Evolutionary conservation across 2,113 vertebrate species (phyloP).

Genomic region (Burhinus bistriatus): DNA sequence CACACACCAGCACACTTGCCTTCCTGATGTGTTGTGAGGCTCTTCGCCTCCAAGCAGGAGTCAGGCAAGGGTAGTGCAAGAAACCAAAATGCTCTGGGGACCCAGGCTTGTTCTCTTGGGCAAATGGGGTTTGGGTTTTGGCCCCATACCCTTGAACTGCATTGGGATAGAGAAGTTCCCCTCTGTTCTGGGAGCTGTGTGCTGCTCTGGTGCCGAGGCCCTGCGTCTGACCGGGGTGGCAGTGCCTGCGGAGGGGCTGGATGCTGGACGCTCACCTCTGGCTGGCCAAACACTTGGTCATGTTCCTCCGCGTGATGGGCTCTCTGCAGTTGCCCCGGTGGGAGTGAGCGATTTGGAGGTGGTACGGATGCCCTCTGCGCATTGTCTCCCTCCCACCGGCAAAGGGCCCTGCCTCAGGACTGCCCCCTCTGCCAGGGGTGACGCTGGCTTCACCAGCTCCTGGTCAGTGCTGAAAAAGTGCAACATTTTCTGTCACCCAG

Average conservation of each 20-base stretch:
- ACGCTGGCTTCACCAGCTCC: neutral
- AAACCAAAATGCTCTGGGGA: neutral
- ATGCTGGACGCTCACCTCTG: neutral
- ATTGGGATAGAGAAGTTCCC: fast-evolving
- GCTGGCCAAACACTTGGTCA: fast-evolving
- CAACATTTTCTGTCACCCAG: neutral
- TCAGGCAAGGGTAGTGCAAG: neutral
- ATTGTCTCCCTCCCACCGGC: fast-evolving
- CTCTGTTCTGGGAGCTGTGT: neutral
- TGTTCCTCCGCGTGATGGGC: fast-evolving
- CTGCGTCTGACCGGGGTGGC: fast-evolving
- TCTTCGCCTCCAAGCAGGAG: fast-evolving
- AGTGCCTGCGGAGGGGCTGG: neutral
- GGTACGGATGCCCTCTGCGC: fast-evolving
- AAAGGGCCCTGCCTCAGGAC: neutral
- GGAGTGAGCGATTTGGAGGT: neutral
- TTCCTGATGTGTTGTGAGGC: fast-evolving
- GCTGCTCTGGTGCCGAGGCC: fast-evolving
- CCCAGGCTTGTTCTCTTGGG: neutral
- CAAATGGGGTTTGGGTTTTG: neutral
- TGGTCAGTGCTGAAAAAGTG: fast-evolving
- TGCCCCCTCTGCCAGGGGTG: neutral
- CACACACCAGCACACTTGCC: neutral
- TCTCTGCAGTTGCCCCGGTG: neutral
- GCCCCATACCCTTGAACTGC: fast-evolving